phyloP scores from a whole-genome alignment of 1,140 invertebrate genomes.

The Pseudomyrmex gracilis region DNA sequence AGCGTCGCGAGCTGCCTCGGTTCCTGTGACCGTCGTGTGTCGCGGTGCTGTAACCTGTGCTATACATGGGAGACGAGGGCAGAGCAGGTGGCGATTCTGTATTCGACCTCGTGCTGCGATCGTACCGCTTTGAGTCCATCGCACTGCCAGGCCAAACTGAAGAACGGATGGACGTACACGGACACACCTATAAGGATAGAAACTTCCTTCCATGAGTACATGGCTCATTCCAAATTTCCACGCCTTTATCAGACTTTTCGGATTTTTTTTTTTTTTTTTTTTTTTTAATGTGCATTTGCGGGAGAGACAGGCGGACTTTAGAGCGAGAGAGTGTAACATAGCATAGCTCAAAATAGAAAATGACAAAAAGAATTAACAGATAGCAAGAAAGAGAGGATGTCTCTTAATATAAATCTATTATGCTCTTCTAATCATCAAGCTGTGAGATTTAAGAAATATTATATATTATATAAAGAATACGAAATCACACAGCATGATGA shows the following conservation, averaged over 20 bases:
- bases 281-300: constrained; percentile 73
- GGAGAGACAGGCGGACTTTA: constrained; percentile 71
- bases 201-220: constrained; percentile 85
- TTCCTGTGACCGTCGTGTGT: constrained; percentile 77
- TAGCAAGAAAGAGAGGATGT: constrained; percentile 21
- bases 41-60: constrained; percentile 67
- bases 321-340: constrained; percentile 75
- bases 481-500: constrained; percentile 27
- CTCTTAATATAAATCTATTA: constrained; percentile 24
- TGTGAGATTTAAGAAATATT: neutral
- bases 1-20: constrained; percentile 76
- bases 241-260: constrained; percentile 76
- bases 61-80: constrained; percentile 81
- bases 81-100: constrained; percentile 79
- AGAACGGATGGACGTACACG: constrained; percentile 59
- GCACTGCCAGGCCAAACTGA: constrained; percentile 67
- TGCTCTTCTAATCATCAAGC: constrained; percentile 21
- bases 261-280: constrained; percentile 71
- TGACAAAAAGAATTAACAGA: neutral
- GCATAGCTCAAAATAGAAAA: constrained; percentile 13
- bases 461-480: neutral
- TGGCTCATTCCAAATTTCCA: constrained; percentile 68
- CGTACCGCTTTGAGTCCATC: constrained; percentile 78
- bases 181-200: constrained; percentile 85
- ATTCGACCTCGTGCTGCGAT: constrained; percentile 72